These are phyloP conservation scores for Scaptomyza pallida DNA, from an alignment of 1,140 invertebrate genomes.

Conservation along the genomic window DNA sequence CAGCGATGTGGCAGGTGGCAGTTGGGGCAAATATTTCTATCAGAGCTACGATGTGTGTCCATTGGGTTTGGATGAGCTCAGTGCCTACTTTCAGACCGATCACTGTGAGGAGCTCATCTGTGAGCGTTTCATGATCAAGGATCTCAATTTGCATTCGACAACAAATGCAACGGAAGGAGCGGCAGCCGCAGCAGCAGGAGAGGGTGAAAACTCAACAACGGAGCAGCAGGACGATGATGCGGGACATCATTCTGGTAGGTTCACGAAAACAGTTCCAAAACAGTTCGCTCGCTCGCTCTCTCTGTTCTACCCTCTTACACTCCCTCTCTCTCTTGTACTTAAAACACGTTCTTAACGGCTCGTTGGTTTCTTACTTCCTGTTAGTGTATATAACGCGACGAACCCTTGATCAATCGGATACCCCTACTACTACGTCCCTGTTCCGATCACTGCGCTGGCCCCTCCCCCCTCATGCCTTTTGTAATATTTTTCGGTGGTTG, in stretches of 20 bases:
- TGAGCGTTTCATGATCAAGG: conserved; percentile 79
- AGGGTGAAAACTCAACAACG: conserved; percentile 21
- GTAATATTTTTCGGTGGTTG: conserved; percentile 31
- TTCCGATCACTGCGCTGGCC: neutral
- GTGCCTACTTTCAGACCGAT: conserved; percentile 78
- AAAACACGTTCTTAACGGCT: conserved; percentile 22
- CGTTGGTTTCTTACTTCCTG: conserved; percentile 35
- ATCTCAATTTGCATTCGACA: conserved; percentile 51
- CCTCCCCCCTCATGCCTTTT: neutral
- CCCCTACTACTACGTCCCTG: neutral
- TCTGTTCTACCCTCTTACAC: neutral
- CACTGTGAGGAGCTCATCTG: conserved; percentile 77
- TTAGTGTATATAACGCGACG: conserved; percentile 14
- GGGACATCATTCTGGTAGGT: conserved; percentile 83
- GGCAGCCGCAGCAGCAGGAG: conserved; percentile 3
- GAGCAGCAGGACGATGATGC: conserved; percentile 75
- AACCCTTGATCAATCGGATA: conserved; percentile 27
- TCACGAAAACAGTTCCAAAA: neutral
- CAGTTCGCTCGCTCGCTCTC: too few species aligned
- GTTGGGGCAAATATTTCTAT: conserved; percentile 84
- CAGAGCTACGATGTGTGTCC: conserved; percentile 75
- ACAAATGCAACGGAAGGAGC: neutral
- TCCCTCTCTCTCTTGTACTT: neutral
- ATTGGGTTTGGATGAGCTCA: conserved; percentile 71
- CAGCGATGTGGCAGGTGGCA: conserved; percentile 84